Base-by-base conservation (phyloP, 2,888 invertebrate species). In the Notodonta dromedarius region DNA sequence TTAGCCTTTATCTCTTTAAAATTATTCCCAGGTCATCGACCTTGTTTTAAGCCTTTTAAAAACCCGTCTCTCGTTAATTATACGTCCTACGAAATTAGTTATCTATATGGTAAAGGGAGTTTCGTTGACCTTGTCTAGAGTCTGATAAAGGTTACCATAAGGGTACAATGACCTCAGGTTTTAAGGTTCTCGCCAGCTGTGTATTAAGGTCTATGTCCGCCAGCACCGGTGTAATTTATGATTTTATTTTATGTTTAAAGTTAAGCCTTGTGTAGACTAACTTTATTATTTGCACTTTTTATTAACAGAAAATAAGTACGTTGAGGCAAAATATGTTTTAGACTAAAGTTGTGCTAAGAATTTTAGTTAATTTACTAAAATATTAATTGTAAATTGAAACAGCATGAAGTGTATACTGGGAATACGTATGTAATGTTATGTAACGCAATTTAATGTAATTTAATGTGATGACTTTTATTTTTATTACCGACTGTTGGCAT, bases 71-170 rank as follows among this genome's bases (percentile, higher is more conserved):
- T 46, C 13, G 46, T 46, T 46, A 46, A n/a, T 46, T 46, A 46
- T 46, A 46, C n/a, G 7, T 5, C n/a, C 16, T 16, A 16, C 50
- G 4, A 50, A 16, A 16, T 50, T 16, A 9, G 12, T 16, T 50
- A 50, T 50, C 50, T 50, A 14, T 50, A 16, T 16, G 16, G 16
- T 16, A 50, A 50, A 50, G 14, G 16, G 16, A 16, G 13, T 52
- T 52, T 9, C 12, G 4, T 11, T 13, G 32, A 52, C 52, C 32
- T 52, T 5, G 1, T 32, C 52, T 52, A 32, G 6, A 24, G 32
- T 52, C 50, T 16, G 50, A 50, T 50, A 50, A 52, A 52, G 52
- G 52, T 52, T 52, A 5, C 5, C 12, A 32, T 52, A 52, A 16
- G 11, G 48, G 32, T 46, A 46, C 52, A 13, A 4, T 13, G 52